Evolutionary conservation across 1,140 invertebrate genomes (phyloP).

Genomic region (Panagrolaimus sp.): DNA sequence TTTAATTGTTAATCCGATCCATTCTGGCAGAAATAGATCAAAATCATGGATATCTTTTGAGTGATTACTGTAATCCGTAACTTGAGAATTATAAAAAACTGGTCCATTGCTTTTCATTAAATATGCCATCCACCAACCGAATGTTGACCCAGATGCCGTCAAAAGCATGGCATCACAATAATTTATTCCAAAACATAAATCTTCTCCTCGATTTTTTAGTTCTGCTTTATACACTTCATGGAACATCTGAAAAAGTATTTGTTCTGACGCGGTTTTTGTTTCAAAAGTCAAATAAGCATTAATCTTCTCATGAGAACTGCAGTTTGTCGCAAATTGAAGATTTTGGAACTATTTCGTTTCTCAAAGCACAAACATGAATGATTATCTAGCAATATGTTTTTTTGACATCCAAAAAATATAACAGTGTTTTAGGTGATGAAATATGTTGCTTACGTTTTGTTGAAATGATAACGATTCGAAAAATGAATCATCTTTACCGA

Average conservation of each 20-base stretch:
- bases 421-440: too few relatives aligned
- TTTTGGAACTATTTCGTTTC: too few relatives aligned
- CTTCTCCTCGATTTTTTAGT: neutral
- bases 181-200: neutral
- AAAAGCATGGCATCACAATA: neutral
- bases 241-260: neutral
- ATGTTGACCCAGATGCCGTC: neutral
- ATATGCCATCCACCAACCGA: constrained; percentile 6
- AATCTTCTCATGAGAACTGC: neutral
- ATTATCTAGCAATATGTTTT: too few relatives aligned
- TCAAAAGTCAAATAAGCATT: neutral
- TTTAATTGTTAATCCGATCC: neutral
- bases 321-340: too few relatives aligned
- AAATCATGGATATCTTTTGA: neutral
- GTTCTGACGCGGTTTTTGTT: neutral
- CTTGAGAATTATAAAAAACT: neutral
- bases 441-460: too few relatives aligned
- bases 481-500: too few relatives aligned
- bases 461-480: too few relatives aligned
- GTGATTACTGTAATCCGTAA: neutral
- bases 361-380: too few relatives aligned
- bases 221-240: neutral
- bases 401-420: too few relatives aligned
- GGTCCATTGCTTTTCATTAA: neutral
- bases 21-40: neutral